Evolutionary conservation across 2,888 invertebrate species (phyloP), one percentile per base, ranked within the genome.

Genomic region (Phyllotreta striolata): DNA sequence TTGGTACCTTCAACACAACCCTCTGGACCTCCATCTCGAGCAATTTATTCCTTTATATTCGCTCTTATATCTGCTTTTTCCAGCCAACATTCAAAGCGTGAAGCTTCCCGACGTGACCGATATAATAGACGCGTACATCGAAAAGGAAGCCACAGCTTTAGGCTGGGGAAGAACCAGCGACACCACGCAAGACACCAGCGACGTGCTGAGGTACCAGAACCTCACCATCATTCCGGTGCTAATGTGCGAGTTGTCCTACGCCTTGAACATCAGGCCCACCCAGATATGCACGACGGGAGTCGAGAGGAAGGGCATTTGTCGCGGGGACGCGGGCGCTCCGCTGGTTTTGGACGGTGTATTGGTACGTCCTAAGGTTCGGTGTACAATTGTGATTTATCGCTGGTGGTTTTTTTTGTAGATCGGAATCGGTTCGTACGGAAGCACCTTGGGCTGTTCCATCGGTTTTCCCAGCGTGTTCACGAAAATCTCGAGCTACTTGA

Each of bases 381-480:
- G 41, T 49, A 14, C 44, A 4, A 0, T 41, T 2, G 7, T 40
- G 1, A 34, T 9, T 52, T 6, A 51, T 51, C 41, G 1, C 5
- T 56, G 41, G 8, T 14, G 2, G 14, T 60, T 56, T 63, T 55
- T 12, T 46, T 71, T 72, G 55, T 63, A 76, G 74, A 69, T 75
- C 57, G 79, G 79, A 34, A 71, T 79, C 51, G 78, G 74, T n/a
- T 79, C 79, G 4, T 79, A 77, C 66, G 78, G 78, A 9, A 72
- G 74, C 61, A 69, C 71, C 46, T 76, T 78, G 47, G 82, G 83
- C 6, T 83, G 83, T 70, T 76, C 77, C 61, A 66, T 74, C 57
- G 81, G 81, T 34, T 78, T 77, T 74, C 83, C 82, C 46, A 77
- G 78, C 55, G 83, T 78, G n/a, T 81, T 76, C 73, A 81, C 82